Evolutionary conservation across 2,888 invertebrate genomes (phyloP).

Genomic region (Diaperis boleti): DNA sequence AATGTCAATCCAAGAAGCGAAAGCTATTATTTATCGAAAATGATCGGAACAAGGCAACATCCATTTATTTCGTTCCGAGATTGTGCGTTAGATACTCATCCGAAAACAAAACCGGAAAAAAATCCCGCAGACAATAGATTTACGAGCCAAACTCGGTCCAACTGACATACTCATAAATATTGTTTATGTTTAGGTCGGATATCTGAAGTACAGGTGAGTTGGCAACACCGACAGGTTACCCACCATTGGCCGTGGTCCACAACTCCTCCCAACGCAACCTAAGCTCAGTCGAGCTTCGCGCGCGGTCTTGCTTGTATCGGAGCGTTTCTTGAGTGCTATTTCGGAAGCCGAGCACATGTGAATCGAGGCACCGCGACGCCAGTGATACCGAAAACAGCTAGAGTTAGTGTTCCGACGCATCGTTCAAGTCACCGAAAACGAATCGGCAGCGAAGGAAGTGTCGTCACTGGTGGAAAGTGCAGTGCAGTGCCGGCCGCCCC

Average conservation of each 20-base stretch:
- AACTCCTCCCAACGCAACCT: conserved; percentile 64
- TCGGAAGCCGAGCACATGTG: conserved; percentile 21
- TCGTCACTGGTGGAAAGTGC: neutral
- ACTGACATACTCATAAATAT: conserved; percentile 67
- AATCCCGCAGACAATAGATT: conserved; percentile 62
- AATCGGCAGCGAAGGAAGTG: neutral
- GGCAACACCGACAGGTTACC: conserved; percentile 63
- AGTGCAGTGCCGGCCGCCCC: conserved; percentile 13
- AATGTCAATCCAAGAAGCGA: conserved; percentile 31
- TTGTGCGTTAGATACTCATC: conserved; percentile 58
- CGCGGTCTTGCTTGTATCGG: conserved; percentile 52
- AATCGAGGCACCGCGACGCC: conserved; percentile 28
- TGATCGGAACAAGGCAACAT: conserved; percentile 37
- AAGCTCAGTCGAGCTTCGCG: conserved; percentile 63
- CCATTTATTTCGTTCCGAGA: conserved; percentile 49
- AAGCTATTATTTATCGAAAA: conserved; percentile 49
- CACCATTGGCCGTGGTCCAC: conserved; percentile 59
- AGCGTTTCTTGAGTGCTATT: conserved; percentile 3
- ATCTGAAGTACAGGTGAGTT: conserved; percentile 60
- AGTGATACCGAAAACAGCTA: neutral
- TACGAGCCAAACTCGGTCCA: conserved; percentile 65
- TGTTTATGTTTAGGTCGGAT: conserved; percentile 65
- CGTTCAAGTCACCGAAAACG: conserved; percentile 19
- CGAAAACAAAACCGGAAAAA: conserved; percentile 56
- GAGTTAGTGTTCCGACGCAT: neutral